Evolutionary conservation across 2,113 vertebrate genomes (phyloP), one percentile per base, ranked within the genome.

Genomic region (Cyanoramphus novaezelandiae): DNA sequence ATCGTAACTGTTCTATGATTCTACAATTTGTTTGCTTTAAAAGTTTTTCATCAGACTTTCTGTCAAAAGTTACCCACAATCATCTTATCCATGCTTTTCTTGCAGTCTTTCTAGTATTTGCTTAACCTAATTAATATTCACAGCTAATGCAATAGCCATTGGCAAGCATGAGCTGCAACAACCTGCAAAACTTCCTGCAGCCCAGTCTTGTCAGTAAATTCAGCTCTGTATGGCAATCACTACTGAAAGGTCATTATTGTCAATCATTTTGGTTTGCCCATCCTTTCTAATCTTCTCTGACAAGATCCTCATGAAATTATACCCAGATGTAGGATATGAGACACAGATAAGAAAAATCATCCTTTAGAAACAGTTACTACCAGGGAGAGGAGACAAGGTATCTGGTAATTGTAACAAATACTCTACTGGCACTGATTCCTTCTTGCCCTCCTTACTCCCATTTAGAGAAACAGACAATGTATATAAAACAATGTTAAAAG

Each of bases 91-190:
- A 87, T 1, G 0, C 52, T 91, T 80, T 88, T 83, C 49, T 64
- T 27, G 18, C 67, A 57, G 25, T 74, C 16, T 67, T 90, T 63
- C 67, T 82, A 64, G 18, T 71, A 67, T 89, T 95, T 91, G 55
- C 46, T 92, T 85, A 65, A 90, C 46, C 39, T 95, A 82, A 75
- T 91, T 75, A 89, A 27, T 6, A 17, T 92, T 91, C 89, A 68
- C 60, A 78, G 87, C 27, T 94, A 87, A 81, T 78, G 41, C 70
- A 81, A 74, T 71, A 89, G 33, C 28, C 55, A n/a, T 37, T 47
- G 44, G 59, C 84, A 37, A 59, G 6, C 0, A 0, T 83, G 47
- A 13, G 20, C n/a, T 82, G 70, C 52, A 95, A 81, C 55, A 93
- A 59, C 11, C 13, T 47, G 18, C 24, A 92, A 39, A 92, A 67